These are phyloP conservation scores for Anastatus disparis DNA, from an alignment of 1,140 invertebrate genomes.

Conservation along the genomic window DNA sequence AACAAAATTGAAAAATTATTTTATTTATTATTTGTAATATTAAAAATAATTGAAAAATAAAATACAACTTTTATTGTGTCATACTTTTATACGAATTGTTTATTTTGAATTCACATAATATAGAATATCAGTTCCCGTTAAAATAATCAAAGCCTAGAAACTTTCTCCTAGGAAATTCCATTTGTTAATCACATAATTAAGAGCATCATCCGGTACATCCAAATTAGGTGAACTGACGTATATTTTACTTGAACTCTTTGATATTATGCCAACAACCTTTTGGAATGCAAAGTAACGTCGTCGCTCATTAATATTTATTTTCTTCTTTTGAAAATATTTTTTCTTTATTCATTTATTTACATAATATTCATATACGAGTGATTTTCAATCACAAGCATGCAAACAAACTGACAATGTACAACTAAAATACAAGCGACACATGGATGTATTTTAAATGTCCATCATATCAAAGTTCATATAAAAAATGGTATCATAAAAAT, in stretches of 20 bases:
- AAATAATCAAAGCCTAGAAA: constrained; percentile 79
- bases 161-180: constrained; percentile 83
- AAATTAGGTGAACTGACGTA: constrained; percentile 91
- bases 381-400: too few species aligned
- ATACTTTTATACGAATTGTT: constrained; percentile 93
- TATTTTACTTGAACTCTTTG: constrained; percentile 81
- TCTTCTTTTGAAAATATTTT: too few species aligned
- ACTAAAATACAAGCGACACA: too few species aligned
- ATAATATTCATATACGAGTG: too few species aligned
- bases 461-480: too few species aligned
- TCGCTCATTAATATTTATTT: constrained; percentile 8
- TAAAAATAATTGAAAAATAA: not conserved
- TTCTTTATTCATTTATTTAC: too few species aligned
- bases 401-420: too few species aligned
- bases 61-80: constrained; percentile 72
- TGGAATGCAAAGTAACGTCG: constrained; percentile 27
- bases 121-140: constrained; percentile 96
- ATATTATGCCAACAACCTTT: constrained; percentile 85
- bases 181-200: constrained; percentile 81
- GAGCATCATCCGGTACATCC: constrained; percentile 90
- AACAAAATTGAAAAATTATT: too few species aligned
- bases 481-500: too few species aligned
- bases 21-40: not conserved
- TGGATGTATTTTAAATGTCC: too few species aligned
- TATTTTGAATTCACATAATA: constrained; percentile 97